Evolutionary conservation across 35 echinoderm and acorn worm genomes (phyloP), one percentile per base, ranked within the genome.

Genomic region (Acanthaster planci): DNA sequence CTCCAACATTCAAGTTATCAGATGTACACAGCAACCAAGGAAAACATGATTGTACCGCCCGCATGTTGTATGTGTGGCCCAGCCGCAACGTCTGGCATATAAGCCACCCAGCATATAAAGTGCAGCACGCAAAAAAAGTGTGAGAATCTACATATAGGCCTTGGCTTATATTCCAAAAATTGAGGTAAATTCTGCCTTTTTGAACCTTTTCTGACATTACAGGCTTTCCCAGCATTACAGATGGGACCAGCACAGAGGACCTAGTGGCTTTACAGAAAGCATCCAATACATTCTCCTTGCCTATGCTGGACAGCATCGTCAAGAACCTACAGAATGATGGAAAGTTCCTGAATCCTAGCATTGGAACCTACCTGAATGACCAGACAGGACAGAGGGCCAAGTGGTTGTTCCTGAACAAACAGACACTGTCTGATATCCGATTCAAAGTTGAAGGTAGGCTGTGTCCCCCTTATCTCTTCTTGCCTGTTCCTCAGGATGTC

Each of bases 391-490:
- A 89, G 54, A 85, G 82, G 53, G 47, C 83, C 23, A 94, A 94
- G 54, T 77, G 78, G 38, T 6, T 94, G 56, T 94, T 94, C 84
- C 55, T 94, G 2, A 87, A 77, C 44, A 85, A 86, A 78, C 36
- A 80, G 32, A 39, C 56, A 16, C 86, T 94, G 27, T 89, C 92
- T 81, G 92, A 94, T 52, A 80, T 94, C 38, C 60, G 52, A 30
- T 94, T 94, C 76, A 89, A 94, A 53, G 87, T 94, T 18, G 87
- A 90, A 86, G 92, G 92, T 89, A 82, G n/a, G n/a, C n/a, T n/a
- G n/a, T 76, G 76, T 34, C n/a, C n/a, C 8, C 59, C 42, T 47
- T 47, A 12, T 47, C 42, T 6, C 4, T 47, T 6, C 4, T n/a
- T n/a, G n/a, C n/a, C n/a, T n/a, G n/a, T n/a, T n/a, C n/a, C n/a